Evolutionary conservation across 1,140 invertebrate species (phyloP), one percentile per base, ranked within the genome.

Genomic region (Armadillidium nasatum): DNA sequence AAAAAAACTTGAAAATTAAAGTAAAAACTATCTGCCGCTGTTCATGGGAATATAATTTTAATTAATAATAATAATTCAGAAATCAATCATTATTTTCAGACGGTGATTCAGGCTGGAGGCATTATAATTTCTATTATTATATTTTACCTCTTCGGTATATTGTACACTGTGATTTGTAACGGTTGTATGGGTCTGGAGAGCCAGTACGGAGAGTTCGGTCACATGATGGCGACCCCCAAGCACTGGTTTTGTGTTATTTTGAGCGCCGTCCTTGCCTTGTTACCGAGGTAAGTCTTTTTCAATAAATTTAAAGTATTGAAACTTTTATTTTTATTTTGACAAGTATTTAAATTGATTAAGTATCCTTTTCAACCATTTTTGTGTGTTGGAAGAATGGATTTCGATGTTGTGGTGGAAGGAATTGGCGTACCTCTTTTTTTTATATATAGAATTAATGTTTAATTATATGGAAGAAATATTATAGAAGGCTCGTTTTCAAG

Each of bases 131-230:
- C 33, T 33, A 33, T 33, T 33, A 33, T 88, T 60, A 85, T 90
- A 78, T 97, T 93, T 87, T 96, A 93, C 86, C 87, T 89, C 78
- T 94, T 96, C 86, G 92, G 92, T 77, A 84, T 96, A 70, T 84
- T 93, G 23, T 95, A 95, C 85, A 93, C 95, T 85, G 87, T 90
- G 3, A 83, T 92, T 77, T 93, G 92, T 83, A 87, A 91, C 50
- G 89, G 89, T 81, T 93, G 92, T 83, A 90, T 93, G 82, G 90
- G 90, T 68, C 85, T 95, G 75, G 91, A 92, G 33, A 92, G 90
- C 82, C 94, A 93, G 21, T 95, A 91, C 86, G 92, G 91, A 90
- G 92, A 96, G 22, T 91, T 96, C 85, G 90, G 92, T 83, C 88
- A 89, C 83, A 90, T 92, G 23, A 87, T 96, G 79, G 85, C 84